A percentile compares a stretch with the other conserved stretches of the same genome.
These are phyloP conservation scores for chimpanzee (Pan troglodytes) DNA, from an alignment of 2,113 vertebrate genomes.

Conservation along the genomic window NHGRI_mPanTro3-v2.1_pri NC_072401.2:7524501-7525000, in stretches of 20 bases:
- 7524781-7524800: neutral
- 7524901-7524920: neutral
- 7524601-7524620: no score
- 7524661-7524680: neutral
- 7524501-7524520: accelerated
- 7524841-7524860: neutral
- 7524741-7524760: neutral
- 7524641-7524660: neutral
- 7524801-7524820: no score
- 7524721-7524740: neutral
- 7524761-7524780: neutral
- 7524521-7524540: accelerated
- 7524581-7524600: neutral
- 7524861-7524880: neutral
- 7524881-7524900: neutral
- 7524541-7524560: neutral
- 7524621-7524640: neutral
- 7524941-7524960: neutral
- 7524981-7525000: no score
- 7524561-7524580: neutral
- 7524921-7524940: neutral
- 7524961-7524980: neutral
- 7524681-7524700: neutral
- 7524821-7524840: neutral
- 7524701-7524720: neutral